Evolutionary conservation across 2,888 invertebrate genomes (phyloP).

Genomic region (Deilephila elpenor): DNA sequence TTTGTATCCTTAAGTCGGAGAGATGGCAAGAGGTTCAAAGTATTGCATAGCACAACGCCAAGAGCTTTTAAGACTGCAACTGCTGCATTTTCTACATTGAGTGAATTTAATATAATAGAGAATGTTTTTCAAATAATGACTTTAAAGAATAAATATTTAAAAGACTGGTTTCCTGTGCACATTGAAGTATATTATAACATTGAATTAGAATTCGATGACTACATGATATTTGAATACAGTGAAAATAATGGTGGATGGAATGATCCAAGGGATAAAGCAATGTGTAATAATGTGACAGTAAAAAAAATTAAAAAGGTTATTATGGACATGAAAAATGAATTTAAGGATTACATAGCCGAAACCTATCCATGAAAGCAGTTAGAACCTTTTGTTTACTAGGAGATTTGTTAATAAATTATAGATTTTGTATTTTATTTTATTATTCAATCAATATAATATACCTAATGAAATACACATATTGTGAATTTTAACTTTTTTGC

Average conservation of each 20-base stretch:
- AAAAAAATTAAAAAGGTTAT: constrained; percentile 57
- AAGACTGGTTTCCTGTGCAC: constrained; percentile 51
- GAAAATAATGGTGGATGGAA: constrained; percentile 61
- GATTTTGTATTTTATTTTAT: neutral
- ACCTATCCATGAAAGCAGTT: neutral
- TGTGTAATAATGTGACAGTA: constrained; percentile 59
- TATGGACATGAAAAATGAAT: constrained; percentile 53
- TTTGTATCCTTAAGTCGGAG: constrained; percentile 57
- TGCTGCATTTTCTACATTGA: constrained; percentile 37
- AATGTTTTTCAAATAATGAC: constrained; percentile 45
- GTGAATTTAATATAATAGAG: constrained; percentile 45
- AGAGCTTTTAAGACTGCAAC: constrained; percentile 54
- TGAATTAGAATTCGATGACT: constrained; percentile 54
- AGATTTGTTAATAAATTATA: neutral
- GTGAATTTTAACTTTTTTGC: too few species aligned
- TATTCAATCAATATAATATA: neutral
- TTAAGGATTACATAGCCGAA: constrained; percentile 39
- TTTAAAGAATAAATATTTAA: constrained; percentile 42
- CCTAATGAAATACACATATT: too few species aligned
- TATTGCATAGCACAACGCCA: constrained; percentile 54
- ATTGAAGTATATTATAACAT: constrained; percentile 56
- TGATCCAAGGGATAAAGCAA: constrained; percentile 57
- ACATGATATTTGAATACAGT: constrained; percentile 51
- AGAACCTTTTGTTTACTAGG: too few species aligned
- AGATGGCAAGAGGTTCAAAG: constrained; percentile 56